Evolutionary conservation across 2,888 invertebrate species (phyloP).

Genomic region (Venustoraphidia nigricollis): DNA sequence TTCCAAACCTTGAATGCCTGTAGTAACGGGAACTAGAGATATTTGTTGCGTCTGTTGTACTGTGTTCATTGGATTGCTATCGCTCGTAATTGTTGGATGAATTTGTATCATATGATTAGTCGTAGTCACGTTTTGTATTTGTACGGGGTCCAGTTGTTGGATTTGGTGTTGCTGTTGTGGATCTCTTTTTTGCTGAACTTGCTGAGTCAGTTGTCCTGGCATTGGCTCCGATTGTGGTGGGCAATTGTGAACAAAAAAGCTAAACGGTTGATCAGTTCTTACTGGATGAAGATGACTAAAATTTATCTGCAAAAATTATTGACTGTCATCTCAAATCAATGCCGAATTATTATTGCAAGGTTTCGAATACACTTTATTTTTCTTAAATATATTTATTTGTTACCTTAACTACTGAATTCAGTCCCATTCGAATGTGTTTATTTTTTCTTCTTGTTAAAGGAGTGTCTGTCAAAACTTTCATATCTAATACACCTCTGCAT

Average conservation of each 20-base stretch:
- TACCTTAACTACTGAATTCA: constrained; percentile 27
- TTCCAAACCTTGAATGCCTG: constrained; percentile 16
- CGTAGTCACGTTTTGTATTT: not conserved
- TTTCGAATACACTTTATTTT: not conserved
- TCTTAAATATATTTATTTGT: constrained; percentile 3
- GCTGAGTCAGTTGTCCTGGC: constrained; percentile 19
- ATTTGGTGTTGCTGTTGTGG: not conserved
- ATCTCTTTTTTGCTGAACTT: constrained; percentile 17
- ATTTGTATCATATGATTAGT: not conserved
- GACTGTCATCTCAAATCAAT: not conserved
- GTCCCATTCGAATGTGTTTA: constrained; percentile 24
- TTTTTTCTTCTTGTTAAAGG: constrained; percentile 24
- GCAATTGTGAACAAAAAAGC: constrained; percentile 26
- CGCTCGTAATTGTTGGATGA: no score
- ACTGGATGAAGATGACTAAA: constrained; percentile 25
- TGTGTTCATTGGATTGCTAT: no score
- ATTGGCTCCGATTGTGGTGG: constrained; percentile 22
- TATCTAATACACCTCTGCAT: constrained; percentile 26
- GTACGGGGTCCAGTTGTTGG: not conserved
- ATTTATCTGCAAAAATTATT: constrained; percentile 21
- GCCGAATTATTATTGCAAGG: not conserved
- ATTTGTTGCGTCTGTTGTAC: no score
- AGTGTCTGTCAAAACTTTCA: constrained; percentile 26
- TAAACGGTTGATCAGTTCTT: constrained; percentile 17
- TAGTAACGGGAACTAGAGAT: constrained; percentile 12